Evolutionary conservation across 1,140 invertebrate genomes (phyloP), one percentile per base, ranked within the genome.

Genomic region (Pachyrhynchus sulphureomaculatus): DNA sequence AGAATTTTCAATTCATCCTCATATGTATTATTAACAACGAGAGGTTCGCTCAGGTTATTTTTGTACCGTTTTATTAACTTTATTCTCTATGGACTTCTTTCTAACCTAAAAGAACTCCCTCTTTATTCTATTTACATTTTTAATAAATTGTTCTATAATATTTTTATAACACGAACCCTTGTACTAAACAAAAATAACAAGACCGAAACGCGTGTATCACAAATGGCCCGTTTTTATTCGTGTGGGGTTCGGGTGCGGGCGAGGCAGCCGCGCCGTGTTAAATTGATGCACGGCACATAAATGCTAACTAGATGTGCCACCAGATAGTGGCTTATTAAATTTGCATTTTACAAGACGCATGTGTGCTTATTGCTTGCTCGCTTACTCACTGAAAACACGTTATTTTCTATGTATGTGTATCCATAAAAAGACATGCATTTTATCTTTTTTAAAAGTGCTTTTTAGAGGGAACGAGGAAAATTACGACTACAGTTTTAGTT

Each of bases 341-440:
- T 41, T 41, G 37, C 37, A 41, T 41, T 41, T 41, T 41, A 41
- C 37, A 41, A 41, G 37, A 41, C 37, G 37, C 20, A 41, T 41
- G 37, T 41, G 37, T 41, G 37, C 37, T 41, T 41, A 41, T 41
- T 41, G 37, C 37, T 41, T 41, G 37, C 20, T 41, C 37, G 20
- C 37, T 29, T 29, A 10, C 26, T 29, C 26, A 29, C 26, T 29
- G 8, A 29, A 29, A 29, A 29, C 26, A 29, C 26, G 26, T 29
- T 29, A 29, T 29, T 29, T 29, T n/a, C 15, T 26, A 41, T 54
- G 37, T 54, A 41, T 54, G 39, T 54, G 26, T n/a, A 26, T 26
- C 17, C 15, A 24, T 32, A 48, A 48, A 48, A 48, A 29, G 26
- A 29, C 12, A 34, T n/a, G n/a, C n/a, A n/a, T n/a, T n/a, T n/a